A percentile compares a stretch with the other conserved stretches of the same genome.
These are phyloP conservation scores for Xiphophorus maculatus DNA, from an alignment of 2,113 vertebrate genomes.

Conservation along the genomic window DNA sequence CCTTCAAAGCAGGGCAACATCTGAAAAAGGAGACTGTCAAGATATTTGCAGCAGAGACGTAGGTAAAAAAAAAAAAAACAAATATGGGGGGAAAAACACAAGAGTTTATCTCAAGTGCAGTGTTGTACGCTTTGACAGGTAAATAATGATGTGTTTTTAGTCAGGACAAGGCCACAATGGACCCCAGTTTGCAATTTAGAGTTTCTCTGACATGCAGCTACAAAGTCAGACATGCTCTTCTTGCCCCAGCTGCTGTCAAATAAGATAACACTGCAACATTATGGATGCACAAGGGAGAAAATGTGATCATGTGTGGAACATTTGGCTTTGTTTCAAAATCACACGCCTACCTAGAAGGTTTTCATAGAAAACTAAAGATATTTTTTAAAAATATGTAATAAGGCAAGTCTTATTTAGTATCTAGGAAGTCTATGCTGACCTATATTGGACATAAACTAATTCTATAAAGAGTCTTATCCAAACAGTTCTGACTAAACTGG, in stretches of 20 bases:
- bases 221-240: slow-evolving; percentile 37
- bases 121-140: slow-evolving; percentile 47
- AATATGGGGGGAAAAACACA: neutral
- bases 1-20: slow-evolving; percentile 43
- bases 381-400: too few relatives aligned
- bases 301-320: neutral
- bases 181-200: slow-evolving; percentile 54
- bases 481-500: too few relatives aligned
- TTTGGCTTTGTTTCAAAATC: slow-evolving; percentile 6
- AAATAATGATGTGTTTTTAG: slow-evolving; percentile 63
- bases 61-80: neutral
- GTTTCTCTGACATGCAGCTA: slow-evolving; percentile 43
- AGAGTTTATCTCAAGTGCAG: slow-evolving; percentile 50
- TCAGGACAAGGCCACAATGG: slow-evolving; percentile 31
- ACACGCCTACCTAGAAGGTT: neutral
- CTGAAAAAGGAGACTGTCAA: slow-evolving; percentile 26
- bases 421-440: too few relatives aligned
- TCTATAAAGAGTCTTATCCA: too few relatives aligned
- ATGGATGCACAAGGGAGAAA: neutral
- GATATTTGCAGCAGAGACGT: slow-evolving; percentile 31
- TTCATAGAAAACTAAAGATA: neutral
- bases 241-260: slow-evolving; percentile 30
- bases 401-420: too few relatives aligned
- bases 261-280: slow-evolving; percentile 4
- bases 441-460: too few relatives aligned